Conservation (phyloP, 2,113 vertebrate genomes). For the Melanerpes aurifrons region DNA sequence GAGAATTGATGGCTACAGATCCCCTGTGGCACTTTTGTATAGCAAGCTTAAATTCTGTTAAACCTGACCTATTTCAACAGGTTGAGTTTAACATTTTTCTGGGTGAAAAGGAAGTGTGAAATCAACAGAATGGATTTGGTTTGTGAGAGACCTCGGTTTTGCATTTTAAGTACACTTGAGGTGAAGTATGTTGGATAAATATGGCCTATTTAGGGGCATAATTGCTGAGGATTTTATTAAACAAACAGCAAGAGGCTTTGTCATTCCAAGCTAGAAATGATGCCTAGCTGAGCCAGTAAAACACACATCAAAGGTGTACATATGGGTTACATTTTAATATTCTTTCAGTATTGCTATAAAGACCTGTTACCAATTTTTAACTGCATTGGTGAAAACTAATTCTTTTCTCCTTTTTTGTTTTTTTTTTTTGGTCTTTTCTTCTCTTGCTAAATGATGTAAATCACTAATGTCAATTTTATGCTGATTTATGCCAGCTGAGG, state of each 20-base stretch:
- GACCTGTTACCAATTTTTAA: constrained; percentile 76
- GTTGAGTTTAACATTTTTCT: constrained; percentile 27
- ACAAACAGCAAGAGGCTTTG: constrained; percentile 60
- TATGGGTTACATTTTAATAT: constrained; percentile 72
- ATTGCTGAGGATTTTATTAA: constrained; percentile 60
- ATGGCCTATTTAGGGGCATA: constrained; percentile 1
- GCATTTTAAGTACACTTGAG: constrained; percentile 1
- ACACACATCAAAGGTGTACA: constrained; percentile 72
- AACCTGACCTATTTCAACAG: constrained; percentile 42
- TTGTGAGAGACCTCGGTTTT: not conserved
- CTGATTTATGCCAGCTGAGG: constrained; percentile 63
- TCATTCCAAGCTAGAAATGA: constrained; percentile 65
- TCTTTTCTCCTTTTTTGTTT: not conserved
- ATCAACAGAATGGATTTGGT: not conserved
- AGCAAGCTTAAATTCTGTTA: constrained; percentile 42
- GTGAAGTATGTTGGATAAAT: constrained; percentile 1
- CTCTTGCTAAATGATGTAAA: constrained; percentile 50
- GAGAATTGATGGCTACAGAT: not conserved
- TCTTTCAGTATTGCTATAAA: constrained; percentile 57
- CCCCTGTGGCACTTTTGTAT: not conserved
- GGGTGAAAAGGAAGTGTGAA: constrained; percentile 25
- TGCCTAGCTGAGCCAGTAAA: constrained; percentile 59
- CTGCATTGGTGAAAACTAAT: constrained; percentile 34
- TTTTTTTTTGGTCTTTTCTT: constrained; percentile 26
- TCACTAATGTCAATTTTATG: constrained; percentile 51